Evolutionary conservation across 2,113 vertebrate species (phyloP).

Genomic region (Scomber scombrus): DNA sequence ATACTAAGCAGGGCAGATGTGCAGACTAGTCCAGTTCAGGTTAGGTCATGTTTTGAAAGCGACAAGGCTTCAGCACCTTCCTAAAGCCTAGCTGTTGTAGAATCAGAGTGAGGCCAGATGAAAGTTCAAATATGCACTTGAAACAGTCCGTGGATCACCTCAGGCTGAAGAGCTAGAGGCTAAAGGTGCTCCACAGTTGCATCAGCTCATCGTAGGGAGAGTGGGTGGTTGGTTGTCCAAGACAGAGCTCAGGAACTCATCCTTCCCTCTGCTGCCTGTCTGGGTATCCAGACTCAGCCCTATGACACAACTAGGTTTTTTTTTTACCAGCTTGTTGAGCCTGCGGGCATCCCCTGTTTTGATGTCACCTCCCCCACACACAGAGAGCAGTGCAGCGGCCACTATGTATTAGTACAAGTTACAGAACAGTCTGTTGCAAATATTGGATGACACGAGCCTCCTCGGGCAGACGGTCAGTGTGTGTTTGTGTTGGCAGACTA

Average conservation of each 20-base stretch:
- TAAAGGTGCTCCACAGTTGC: slow-evolving; percentile 46
- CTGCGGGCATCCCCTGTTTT: slow-evolving; percentile 54
- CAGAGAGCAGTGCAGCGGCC: slow-evolving; percentile 22
- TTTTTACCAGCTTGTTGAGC: slow-evolving; percentile 54
- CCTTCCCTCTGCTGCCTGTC: slow-evolving; percentile 51
- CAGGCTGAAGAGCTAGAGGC: slow-evolving; percentile 58
- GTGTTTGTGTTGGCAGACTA: slow-evolving; percentile 36
- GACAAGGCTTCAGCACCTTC: neutral
- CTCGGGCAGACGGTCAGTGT: slow-evolving; percentile 13
- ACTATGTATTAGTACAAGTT: slow-evolving; percentile 44
- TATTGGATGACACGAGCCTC: slow-evolving; percentile 50
- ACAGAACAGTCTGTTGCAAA: slow-evolving; percentile 47
- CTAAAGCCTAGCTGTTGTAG: slow-evolving; percentile 6
- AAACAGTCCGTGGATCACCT: slow-evolving; percentile 48
- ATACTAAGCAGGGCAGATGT: neutral
- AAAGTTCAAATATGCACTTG: slow-evolving; percentile 40
- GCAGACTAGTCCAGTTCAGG: neutral
- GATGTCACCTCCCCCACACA: slow-evolving; percentile 57
- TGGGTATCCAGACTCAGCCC: slow-evolving; percentile 58
- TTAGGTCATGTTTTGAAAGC: neutral
- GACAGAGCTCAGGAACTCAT: slow-evolving; percentile 53
- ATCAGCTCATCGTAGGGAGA: slow-evolving; percentile 51
- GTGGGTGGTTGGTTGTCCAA: slow-evolving; percentile 63
- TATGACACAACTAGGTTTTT: slow-evolving; percentile 50
- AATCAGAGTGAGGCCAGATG: slow-evolving; percentile 23